phyloP scores from a whole-genome alignment of 1,140 invertebrate genomes.

The Aphidius gifuensis region DNA sequence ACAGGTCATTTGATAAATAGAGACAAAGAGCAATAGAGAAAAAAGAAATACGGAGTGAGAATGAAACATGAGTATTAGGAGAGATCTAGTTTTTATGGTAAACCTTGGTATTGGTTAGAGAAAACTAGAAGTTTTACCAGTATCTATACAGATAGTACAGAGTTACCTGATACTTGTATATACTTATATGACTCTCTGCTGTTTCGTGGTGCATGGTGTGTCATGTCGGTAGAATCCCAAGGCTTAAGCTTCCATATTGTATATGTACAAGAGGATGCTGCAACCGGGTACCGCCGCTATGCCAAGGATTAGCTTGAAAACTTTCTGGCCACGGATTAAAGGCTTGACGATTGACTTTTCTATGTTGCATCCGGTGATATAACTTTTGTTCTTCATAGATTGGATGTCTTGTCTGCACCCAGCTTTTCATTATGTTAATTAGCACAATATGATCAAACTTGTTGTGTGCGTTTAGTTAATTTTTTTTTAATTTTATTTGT shows the following conservation, averaged over 20 bases:
- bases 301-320: slow-evolving; percentile 52
- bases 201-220: slow-evolving; percentile 45
- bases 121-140: no score
- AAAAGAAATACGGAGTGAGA: no score
- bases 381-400: no score
- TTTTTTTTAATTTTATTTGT: background rate
- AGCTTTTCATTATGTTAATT: slow-evolving; percentile 54
- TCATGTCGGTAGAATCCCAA: slow-evolving; percentile 53
- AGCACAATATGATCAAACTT: slow-evolving; percentile 52
- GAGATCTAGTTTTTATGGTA: slow-evolving; percentile 7
- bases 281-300: slow-evolving; percentile 28
- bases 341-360: slow-evolving; percentile 53
- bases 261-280: slow-evolving; percentile 15
- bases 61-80: no score
- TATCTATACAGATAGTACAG: no score
- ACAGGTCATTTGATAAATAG: no score
- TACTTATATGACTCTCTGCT: background rate
- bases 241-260: slow-evolving; percentile 46
- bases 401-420: slow-evolving; percentile 16
- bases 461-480: slow-evolving; percentile 25
- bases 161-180: no score
- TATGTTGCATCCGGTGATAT: slow-evolving; percentile 15
- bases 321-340: slow-evolving; percentile 55
- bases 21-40: no score
- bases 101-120: background rate